Evolutionary conservation across 2,113 vertebrate genomes (phyloP).

Genomic region (Chaetops frenatus): DNA sequence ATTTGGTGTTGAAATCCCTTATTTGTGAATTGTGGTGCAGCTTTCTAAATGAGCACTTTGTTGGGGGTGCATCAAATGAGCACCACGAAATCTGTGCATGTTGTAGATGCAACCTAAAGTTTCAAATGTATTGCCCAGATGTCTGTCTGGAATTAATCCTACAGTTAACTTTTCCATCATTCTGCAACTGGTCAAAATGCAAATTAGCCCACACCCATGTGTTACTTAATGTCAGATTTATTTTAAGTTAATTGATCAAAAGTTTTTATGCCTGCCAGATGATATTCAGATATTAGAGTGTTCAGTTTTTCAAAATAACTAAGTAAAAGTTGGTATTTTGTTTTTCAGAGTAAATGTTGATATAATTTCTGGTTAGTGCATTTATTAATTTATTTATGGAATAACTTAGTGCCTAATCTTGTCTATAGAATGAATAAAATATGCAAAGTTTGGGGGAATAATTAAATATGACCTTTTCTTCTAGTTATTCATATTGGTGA

Average conservation of each 20-base stretch:
- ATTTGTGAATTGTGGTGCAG: background rate
- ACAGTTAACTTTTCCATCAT: background rate
- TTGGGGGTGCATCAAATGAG: background rate
- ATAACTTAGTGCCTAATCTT: background rate
- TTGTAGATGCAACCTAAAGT: background rate
- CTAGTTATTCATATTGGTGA: background rate
- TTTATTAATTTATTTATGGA: background rate
- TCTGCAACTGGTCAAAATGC: background rate
- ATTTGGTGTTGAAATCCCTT: background rate
- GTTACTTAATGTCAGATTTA: background rate
- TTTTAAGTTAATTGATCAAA: background rate
- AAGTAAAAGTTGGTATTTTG: background rate
- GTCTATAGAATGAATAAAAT: background rate
- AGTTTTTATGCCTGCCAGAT: background rate
- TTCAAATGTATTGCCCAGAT: background rate
- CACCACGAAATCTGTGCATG: background rate
- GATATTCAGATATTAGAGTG: background rate
- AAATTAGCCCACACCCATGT: background rate
- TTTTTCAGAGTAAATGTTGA: background rate
- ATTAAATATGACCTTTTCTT: background rate
- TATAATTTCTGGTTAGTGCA: background rate
- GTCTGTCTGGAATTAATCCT: background rate
- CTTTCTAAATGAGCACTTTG: background rate
- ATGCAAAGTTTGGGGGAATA: background rate
- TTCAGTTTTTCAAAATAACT: background rate